Percentiles rank a stretch among this genome's conserved stretches.
phyloP scores from a whole-genome alignment of 2,113 vertebrate genomes.

The Irena cyanogastra region DNA sequence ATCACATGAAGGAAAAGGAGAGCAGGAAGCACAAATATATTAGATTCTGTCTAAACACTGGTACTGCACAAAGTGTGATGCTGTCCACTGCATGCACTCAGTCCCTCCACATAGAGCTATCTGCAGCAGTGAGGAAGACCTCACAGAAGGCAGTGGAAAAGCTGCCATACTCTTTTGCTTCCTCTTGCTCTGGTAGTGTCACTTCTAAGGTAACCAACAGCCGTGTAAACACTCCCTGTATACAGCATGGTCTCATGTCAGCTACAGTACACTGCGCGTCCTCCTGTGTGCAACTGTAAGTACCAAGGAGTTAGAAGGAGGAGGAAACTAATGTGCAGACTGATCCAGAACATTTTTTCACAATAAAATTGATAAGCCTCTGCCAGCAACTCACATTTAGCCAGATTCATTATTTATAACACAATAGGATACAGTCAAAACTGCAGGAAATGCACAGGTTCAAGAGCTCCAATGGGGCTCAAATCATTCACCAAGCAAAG shows the following conservation, averaged over 20 bases:
- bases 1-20: not conserved
- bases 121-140: not conserved
- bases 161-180: not conserved
- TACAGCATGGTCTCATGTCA: not conserved
- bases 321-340: not conserved
- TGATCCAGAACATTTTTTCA: not conserved
- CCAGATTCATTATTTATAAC: not conserved
- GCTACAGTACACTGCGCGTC: not conserved
- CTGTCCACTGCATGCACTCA: not conserved
- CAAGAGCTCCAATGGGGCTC: not conserved
- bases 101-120: not conserved
- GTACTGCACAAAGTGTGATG: accelerated
- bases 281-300: not conserved
- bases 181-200: not conserved
- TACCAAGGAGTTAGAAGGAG: not conserved
- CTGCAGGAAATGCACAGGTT: not conserved
- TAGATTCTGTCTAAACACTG: not conserved
- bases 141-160: not conserved
- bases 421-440: not conserved
- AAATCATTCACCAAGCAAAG: not conserved
- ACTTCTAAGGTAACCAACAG: not conserved
- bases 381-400: not conserved
- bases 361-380: not conserved
- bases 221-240: not conserved
- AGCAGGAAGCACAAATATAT: not conserved